Base-by-base conservation (phyloP, 92 coral and sea anemone genomes). In the Porites lobata region DNA sequence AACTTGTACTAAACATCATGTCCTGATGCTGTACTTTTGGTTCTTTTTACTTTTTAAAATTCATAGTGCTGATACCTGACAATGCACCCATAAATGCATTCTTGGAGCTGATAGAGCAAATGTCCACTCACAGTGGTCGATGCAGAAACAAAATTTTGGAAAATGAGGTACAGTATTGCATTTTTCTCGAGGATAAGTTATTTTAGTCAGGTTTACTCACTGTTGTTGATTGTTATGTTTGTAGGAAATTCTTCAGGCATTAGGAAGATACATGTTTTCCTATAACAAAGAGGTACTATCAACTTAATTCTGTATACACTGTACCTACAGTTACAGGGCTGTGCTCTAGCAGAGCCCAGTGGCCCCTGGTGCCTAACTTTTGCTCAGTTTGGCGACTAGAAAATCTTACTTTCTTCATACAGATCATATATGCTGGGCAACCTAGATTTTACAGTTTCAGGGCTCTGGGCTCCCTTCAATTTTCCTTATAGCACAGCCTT, bases 101-200 rank as follows among this genome's bases (percentile, higher is more conserved):
- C 64, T 77, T 91, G 78, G 92, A 88, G 87, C 87, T 90, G 26
- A 77, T 64, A 32, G 61, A 87, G 68, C 92, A 87, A 53, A 81
- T 94, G 7, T 93, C 92, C 20, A 74, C 92, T n/a, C 92, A 88
- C 59, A 88, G 91, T 59, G 95, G 94, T 15, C 88, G 88, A 65
- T 93, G 94, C 56, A 83, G 92, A 24, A 86, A 87, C 82, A 91
- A 66, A 71, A 69, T 94, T 15, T 29, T 91, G 68, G 88, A 92
- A 79, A 92, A 85, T 82, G 85, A 90, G 93, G 98, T 92, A 26
- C 75, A 84, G 32, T 29, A 53, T 47, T 6, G 21, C 12, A 26
- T 32, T 52, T 54, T 43, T 10, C 9, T 18, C 0, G 1, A 43
- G 10, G 10, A 22, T 73, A 24, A 6, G 2, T 32, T 9, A 21